A percentile compares a stretch with the other conserved stretches of the same genome.
phyloP scores from a whole-genome alignment of 2,888 invertebrate species.

The Itoplectis maculator region DNA sequence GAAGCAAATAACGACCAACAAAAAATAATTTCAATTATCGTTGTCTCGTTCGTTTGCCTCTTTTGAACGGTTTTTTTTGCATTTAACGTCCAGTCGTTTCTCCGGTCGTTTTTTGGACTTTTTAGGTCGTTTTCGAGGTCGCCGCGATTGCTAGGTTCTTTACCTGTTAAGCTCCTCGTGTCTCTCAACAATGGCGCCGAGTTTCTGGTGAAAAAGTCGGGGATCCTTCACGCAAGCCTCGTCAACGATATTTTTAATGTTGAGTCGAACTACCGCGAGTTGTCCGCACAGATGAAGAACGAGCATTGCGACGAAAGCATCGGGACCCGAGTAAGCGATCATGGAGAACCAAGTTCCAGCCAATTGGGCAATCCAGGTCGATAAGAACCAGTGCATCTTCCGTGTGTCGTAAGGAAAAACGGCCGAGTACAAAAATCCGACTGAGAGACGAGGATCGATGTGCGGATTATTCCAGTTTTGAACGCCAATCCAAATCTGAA shows the following conservation, averaged over 20 bases:
- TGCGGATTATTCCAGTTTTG: slow-evolving; percentile 60
- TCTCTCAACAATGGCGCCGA: slow-evolving; percentile 60
- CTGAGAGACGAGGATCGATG: slow-evolving; percentile 62
- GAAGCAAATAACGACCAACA: too few species aligned
- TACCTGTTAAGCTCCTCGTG: slow-evolving; percentile 71
- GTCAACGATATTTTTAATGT: slow-evolving; percentile 57
- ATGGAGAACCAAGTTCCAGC: slow-evolving; percentile 71
- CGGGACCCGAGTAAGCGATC: slow-evolving; percentile 72
- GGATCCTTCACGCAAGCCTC: slow-evolving; percentile 25
- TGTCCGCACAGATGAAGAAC: slow-evolving; percentile 76
- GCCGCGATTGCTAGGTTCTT: too few species aligned
- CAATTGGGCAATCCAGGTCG: slow-evolving; percentile 75
- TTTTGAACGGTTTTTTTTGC: too few species aligned
- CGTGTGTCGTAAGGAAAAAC: slow-evolving; percentile 74
- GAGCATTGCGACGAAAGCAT: slow-evolving; percentile 71
- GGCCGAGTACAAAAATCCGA: slow-evolving; percentile 61
- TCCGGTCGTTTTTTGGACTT: too few species aligned
- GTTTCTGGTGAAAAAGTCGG: slow-evolving; percentile 25
- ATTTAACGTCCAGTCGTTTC: too few species aligned
- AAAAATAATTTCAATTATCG: too few species aligned
- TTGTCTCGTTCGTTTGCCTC: too few species aligned
- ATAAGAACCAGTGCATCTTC: slow-evolving; percentile 72
- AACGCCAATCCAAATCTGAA: slow-evolving; percentile 60
- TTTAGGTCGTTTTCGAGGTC: too few species aligned
- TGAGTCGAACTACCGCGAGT: slow-evolving; percentile 63